A percentile compares a stretch with the other conserved stretches of the same genome.
These are phyloP conservation scores for Sterna hirundo DNA, from an alignment of 2,113 vertebrate species.

Conservation along the genomic window DNA sequence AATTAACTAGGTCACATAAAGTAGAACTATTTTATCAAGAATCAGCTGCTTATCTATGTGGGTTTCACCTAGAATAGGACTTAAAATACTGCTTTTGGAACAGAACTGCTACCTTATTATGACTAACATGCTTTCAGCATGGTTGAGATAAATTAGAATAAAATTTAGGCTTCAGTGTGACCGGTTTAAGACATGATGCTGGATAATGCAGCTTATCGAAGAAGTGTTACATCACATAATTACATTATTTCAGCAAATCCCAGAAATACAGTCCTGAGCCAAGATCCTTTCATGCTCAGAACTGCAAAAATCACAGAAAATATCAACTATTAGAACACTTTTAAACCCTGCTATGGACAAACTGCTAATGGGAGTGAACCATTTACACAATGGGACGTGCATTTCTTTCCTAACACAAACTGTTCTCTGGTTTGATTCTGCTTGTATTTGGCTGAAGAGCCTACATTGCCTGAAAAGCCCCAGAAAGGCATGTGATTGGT, in stretches of 20 bases:
- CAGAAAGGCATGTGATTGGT: not conserved
- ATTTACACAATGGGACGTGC: fast-evolving
- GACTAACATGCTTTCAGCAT: not conserved
- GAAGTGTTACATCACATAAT: not conserved
- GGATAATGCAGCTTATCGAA: not conserved
- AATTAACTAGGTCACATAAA: not conserved
- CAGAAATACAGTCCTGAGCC: not conserved
- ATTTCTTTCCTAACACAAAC: not conserved
- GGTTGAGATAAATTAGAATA: not conserved
- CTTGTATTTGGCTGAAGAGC: not conserved
- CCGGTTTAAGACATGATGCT: not conserved
- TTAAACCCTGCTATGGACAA: not conserved
- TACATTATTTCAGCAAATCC: not conserved
- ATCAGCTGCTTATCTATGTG: not conserved
- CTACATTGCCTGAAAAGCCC: not conserved
- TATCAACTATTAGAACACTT: not conserved
- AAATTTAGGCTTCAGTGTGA: not conserved
- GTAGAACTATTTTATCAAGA: not conserved
- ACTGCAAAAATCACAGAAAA: not conserved
- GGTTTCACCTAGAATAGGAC: not conserved
- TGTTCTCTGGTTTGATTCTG: not conserved
- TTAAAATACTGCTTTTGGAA: not conserved
- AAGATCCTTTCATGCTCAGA: not conserved
- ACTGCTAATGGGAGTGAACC: not conserved
- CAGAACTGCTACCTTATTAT: not conserved